Evolutionary conservation across 2,888 invertebrate genomes (phyloP), one percentile per base, ranked within the genome.

Genomic region (Stenurella melanura): DNA sequence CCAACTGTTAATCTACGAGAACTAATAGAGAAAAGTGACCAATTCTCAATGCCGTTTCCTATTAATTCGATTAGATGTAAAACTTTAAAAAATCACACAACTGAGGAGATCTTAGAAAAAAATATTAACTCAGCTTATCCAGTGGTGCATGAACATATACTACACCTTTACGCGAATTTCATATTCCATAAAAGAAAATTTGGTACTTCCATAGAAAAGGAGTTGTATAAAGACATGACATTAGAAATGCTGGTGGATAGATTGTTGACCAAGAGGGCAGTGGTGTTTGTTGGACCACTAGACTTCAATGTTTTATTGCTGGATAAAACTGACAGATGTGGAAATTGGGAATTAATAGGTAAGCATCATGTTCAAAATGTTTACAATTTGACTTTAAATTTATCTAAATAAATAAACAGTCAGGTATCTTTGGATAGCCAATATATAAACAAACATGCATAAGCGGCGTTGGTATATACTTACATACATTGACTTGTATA

Each of bases 41-140:
- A 82, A 38, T 90, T 90, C 76, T 88, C 89, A 6, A 81, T 89
- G n/a, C 81, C 87, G n/a, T 90, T 90, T 81, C 90, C 90, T 18
- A 85, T 90, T 26, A 87, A 87, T 67, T 85, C 87, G 2, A 83
- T 87, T 12, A 85, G 88, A 73, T 88, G 88, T 71, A 86, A 86
- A 80, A 78, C 67, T 11, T 77, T 87, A 61, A 82, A 84, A 78
- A 73, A 76, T 57, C 34, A 73, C 12, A 77, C 85, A 7, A 38
- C 70, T 7, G 57, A 78, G 61, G 75, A 82, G 19, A 80, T 80
- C 67, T 79, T 88, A 26, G 83, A 85, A 73, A 89, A 87, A 78
- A 92, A 92, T 80, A 90, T 92, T 50, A 89, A 90, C 0, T 93
- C 94, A 0, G 93, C 3, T 92, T 95, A 95, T 86, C 94, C 95